Conservation (phyloP, 2,113 vertebrate genomes). For the Sorex fumeus region DNA sequence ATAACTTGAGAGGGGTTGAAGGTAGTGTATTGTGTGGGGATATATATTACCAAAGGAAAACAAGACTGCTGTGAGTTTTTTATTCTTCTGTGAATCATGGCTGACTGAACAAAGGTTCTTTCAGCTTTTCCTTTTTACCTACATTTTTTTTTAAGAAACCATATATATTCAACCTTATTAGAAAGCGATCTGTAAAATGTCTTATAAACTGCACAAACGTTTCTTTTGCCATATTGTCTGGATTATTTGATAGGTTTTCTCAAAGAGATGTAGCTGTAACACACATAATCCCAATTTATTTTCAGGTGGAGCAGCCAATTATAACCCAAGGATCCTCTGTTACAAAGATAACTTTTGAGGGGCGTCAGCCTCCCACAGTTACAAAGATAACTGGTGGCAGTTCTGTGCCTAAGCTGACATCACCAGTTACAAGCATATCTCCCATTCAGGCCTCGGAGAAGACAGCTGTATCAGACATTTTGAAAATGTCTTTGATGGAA, state of each 20-base stretch:
- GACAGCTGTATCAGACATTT: slow-evolving; percentile 94
- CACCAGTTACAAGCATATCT: slow-evolving; percentile 90
- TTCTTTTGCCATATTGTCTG: slow-evolving; percentile 87
- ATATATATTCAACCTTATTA: slow-evolving; percentile 83
- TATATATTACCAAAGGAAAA: slow-evolving; percentile 87
- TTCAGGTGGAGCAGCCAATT: slow-evolving; percentile 94
- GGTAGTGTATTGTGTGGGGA: slow-evolving; percentile 53
- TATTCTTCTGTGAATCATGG: slow-evolving; percentile 79
- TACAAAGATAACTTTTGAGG: slow-evolving; percentile 97
- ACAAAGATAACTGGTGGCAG: slow-evolving; percentile 91
- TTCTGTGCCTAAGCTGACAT: slow-evolving; percentile 88
- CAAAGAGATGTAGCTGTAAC: slow-evolving; percentile 86
- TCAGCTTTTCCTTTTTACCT: slow-evolving; percentile 71
- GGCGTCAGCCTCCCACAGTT: slow-evolving; percentile 91
- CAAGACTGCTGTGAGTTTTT: slow-evolving; percentile 81
- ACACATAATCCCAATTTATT: slow-evolving; percentile 89
- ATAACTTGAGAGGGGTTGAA: slow-evolving; percentile 68
- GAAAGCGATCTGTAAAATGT: slow-evolving; percentile 87
- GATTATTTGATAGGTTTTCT: slow-evolving; percentile 84
- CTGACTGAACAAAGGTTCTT: slow-evolving; percentile 84
- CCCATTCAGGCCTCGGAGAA: slow-evolving; percentile 90
- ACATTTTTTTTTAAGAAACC: slow-evolving; percentile 83
- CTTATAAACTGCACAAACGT: slow-evolving; percentile 85
- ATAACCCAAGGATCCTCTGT: slow-evolving; percentile 96
- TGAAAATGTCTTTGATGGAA: slow-evolving; percentile 99